Base-by-base conservation (phyloP, 1,140 invertebrate genomes). In the Mylabris phalerata region DNA sequence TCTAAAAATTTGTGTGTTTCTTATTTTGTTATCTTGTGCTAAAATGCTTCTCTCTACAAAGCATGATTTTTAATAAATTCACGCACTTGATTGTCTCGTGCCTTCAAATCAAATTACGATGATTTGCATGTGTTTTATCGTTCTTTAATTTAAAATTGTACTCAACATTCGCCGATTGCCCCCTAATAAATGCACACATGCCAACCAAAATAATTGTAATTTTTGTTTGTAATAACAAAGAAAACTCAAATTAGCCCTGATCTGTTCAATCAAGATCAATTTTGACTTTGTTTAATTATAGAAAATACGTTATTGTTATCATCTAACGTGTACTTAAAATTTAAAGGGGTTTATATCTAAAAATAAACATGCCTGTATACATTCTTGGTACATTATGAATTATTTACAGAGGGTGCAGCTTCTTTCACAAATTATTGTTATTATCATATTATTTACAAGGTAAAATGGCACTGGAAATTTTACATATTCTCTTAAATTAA, bases 31-130 rank as follows among this genome's bases (percentile, higher is more conserved):
- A 26, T 61, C 49, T 24, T 57, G 24, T 32, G 32, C 32, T 32
- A 32, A 32, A 32, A 32, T 32, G 32, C 32, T 32, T 32, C 40
- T 27, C 40, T 57, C 48, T 54, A 52, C 49, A 57, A 64, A 64
- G 63, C 63, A 64, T 64, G 55, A 61, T 26, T 64, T 32, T 32
- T 7, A 32, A 32, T 62, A 61, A 54, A 47, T 55, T 55, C 55
- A 57, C 65, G 65, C 65, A 67, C 65, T 60, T 67, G 65, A 67
- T 67, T 67, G 65, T 67, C 65, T 65, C 56, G 61, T 59, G 56
- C 61, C 52, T 51, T 45, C 45, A 55, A 56, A 62, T 54, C 44
- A 58, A 58, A 61, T 54, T 57, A 57, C 39, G 49, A 56, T 52
- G 48, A 57, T 55, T 57, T 48, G 55, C 60, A 54, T 49, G 48